Evolutionary conservation across 2,113 vertebrate species (phyloP).

Genomic region (Pomatostomus ruficeps): DNA sequence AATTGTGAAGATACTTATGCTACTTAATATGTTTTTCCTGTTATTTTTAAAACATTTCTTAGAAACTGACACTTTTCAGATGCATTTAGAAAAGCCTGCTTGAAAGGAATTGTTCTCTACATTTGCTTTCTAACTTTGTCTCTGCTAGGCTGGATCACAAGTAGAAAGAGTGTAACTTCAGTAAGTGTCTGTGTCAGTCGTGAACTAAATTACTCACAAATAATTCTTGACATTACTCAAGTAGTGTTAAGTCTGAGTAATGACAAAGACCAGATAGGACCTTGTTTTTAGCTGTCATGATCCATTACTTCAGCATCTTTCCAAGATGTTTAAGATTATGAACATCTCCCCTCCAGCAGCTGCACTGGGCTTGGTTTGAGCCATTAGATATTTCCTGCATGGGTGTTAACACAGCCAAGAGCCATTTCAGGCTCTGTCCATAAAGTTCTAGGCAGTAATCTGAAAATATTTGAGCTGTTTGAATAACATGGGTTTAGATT

Average conservation of each 20-base stretch:
- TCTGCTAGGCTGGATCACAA: neutral
- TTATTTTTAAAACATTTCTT: neutral
- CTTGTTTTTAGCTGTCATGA: neutral
- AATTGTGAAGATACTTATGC: neutral
- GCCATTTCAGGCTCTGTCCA: neutral
- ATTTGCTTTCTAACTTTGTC: neutral
- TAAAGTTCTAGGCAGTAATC: neutral
- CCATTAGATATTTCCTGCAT: neutral
- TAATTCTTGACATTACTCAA: neutral
- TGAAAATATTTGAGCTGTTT: neutral
- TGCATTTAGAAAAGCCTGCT: neutral
- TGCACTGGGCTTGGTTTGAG: neutral
- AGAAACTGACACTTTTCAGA: neutral
- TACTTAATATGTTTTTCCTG: neutral
- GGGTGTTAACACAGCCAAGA: neutral
- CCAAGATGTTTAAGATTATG: neutral
- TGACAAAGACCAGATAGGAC: neutral
- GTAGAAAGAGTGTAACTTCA: neutral
- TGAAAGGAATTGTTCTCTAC: neutral
- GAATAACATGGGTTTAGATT: neutral
- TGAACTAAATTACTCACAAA: neutral
- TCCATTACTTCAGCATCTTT: neutral
- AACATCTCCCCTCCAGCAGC: neutral
- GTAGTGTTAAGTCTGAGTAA: neutral
- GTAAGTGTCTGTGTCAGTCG: neutral